Conservation (phyloP, 2,888 invertebrate species). For the Xestobium rufovillosum region DNA sequence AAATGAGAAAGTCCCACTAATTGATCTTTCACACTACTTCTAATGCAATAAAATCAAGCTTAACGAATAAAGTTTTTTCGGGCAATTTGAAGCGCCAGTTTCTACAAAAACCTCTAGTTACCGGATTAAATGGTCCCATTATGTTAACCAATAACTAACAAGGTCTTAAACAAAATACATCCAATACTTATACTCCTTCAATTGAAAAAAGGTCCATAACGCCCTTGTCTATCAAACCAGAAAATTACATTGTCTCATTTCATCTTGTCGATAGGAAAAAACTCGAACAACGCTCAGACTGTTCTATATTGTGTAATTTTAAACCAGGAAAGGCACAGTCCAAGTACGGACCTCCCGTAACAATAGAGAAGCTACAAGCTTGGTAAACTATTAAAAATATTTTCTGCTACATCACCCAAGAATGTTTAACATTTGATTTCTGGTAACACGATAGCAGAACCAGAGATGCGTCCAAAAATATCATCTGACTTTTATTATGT, state of each 20-base stretch:
- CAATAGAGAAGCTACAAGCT: constrained; percentile 39
- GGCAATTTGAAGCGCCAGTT: not conserved
- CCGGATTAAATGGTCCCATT: constrained; percentile 26
- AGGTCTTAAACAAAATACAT: constrained; percentile 28
- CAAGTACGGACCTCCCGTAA: constrained; percentile 31
- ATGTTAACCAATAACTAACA: constrained; percentile 28
- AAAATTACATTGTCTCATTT: constrained; percentile 42
- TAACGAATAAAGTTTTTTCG: constrained; percentile 1
- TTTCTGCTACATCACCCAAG: constrained; percentile 41
- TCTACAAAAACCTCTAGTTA: constrained; percentile 25
- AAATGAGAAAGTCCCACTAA: too few species aligned
- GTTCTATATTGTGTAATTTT: constrained; percentile 14
- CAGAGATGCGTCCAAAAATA: constrained; percentile 26
- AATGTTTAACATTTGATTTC: constrained; percentile 41
- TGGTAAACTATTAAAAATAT: constrained; percentile 39
- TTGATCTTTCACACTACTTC: too few species aligned
- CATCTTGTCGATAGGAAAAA: constrained; percentile 31
- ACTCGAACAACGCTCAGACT: constrained; percentile 23
- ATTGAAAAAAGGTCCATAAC: constrained; percentile 26
- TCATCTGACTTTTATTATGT: constrained; percentile 32
- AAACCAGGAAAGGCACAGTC: constrained; percentile 20
- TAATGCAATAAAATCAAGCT: not conserved
- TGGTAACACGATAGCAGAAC: constrained; percentile 36
- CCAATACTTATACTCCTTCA: constrained; percentile 19
- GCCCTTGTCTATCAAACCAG: constrained; percentile 38